Base-by-base conservation (phyloP, 2,797 vertebrate genomes). In the Poeciliopsis infans region DNA sequence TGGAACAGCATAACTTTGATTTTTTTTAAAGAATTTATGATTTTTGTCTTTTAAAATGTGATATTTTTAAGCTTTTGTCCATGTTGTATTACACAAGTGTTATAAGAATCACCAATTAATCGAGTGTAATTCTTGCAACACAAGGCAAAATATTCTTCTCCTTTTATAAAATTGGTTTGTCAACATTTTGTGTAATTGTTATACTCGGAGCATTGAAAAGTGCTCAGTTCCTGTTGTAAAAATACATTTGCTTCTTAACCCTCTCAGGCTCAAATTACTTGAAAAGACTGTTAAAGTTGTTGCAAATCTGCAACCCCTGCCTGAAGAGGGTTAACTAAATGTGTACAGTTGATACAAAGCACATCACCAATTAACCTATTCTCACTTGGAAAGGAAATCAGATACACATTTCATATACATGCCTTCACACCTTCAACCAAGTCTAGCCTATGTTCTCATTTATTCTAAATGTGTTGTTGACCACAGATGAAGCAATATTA, bases 61-160 rank as follows among this genome's bases (percentile, higher is more conserved):
- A 45, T 81, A 85, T 72, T 81, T 75, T 83, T 81, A 89, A 87
- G 80, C 78, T 55, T 83, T 81, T 80, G 84, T 83, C 81, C 76
- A 28, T 79, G 81, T 85, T 83, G 85, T 80, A 79, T 86, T 85
- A 88, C 15, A 57, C 53, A 78, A 72, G 74, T 86, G 86, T 81
- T 64, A 84, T 88, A 69, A 89, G 72, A 76, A 77, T 66, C 41
- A 45, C 86, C 83, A 87, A 74, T 87, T 75, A 79, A 61, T 7
- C 28, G 2, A 76, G 73, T 88, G 86, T 70, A 82, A 72, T 82
- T 78, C 71, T 88, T 74, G 83, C 74, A 83, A 72, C 43, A 28
- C 74, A 36, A 83, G 16, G 78, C 79, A 69, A 74, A 75, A 68
- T 83, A 74, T 69, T 68, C 51, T 74, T 78, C 13, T 85, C 23